Base-by-base conservation (phyloP, 2,797 vertebrate genomes). In the Cephalopachus bancanus region DNA sequence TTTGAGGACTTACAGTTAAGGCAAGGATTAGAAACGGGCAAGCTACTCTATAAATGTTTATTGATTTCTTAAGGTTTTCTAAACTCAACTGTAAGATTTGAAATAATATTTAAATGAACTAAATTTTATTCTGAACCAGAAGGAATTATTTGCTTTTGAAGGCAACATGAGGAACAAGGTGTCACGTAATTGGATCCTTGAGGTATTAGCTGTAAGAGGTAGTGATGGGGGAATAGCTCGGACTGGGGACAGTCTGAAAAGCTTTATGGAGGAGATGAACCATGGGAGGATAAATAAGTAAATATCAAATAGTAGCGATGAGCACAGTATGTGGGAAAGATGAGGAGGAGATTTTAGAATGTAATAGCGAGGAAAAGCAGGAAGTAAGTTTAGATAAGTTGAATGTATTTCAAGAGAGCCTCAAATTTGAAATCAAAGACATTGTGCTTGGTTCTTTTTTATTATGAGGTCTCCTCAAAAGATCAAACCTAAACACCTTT, bases 91-190 rank as follows among this genome's bases (percentile, higher is more conserved):
- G 20, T 49, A 75, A 75, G 7, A 59, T 75, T 33, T 78, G n/a
- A 83, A 83, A 92, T 81, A 53, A 74, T 62, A 89, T 22, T 79
- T 37, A 86, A 65, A 71, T 53, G 16, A 89, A 72, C 49, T 59
- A 59, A 84, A 59, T 81, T 60, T 65, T 67, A 86, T 57, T 26
- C 53, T 89, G 17, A 3, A 20, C 57, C 8, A n/a, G 44, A 81
- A 85, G n/a, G 11, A 79, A 24, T 49, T 57, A 20, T 87, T 93
- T 92, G 28, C 14, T 83, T 74, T 92, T 53, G 64, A 37, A 75
- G 30, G 12, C 49, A 78, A 81, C 11, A 49, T 65, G 26, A 67
- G 14, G 28, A 33, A 11, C 28, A 65, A 67, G 8, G 2, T 79
- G 30, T 20, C 28, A 59, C 37, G 37, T 78, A 69, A 62, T 26